Evolutionary conservation across 2,888 invertebrate genomes (phyloP), one percentile per base, ranked within the genome.

Genomic region (Amblyteles armatorius): DNA sequence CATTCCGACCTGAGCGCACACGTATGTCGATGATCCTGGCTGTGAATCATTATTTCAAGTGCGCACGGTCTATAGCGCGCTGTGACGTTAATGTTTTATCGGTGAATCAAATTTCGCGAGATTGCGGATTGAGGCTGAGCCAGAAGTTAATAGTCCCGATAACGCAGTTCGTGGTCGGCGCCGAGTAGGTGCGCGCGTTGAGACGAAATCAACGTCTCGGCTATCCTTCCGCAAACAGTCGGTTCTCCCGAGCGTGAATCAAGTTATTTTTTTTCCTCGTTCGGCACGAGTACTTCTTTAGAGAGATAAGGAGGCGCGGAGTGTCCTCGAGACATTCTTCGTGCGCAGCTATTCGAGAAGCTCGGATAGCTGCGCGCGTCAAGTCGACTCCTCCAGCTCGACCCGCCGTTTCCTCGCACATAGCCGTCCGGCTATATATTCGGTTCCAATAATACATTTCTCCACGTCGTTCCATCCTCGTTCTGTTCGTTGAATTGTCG

Each of bases 391-490:
- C 29, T 60, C 60, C 60, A 33, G 60, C 29, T n/a, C 57, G 57
- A 26, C 44, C 13, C 22, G 22, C 26, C 40, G 3, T 52, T 72
- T 72, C 57, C 16, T 57, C 55, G 57, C 72, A 7, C 19, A 22
- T 22, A 26, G 55, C 16, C 52, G 50, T 29, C n/a, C 48, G 50
- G 16, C 52, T 77, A 67, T 67, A 77, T 67, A 40, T 52, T 77
- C 55, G 40, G 76, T 77, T 77, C 76, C 67, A 77, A 77, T 77
- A 77, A 77, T 77, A 77, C 76, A 77, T 67, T 40, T 60, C 57
- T 9, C 60, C 33, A 6, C 60, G 33, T 33, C 33, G 33, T n/a
- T 19, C 26, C 57, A 26, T 57, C 57, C 11, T 77, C 40, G 26
- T 40, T 55, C 52, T 26, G 44, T 57, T 57, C 77, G 44, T 57